Conservation (phyloP, 2,888 invertebrate genomes). For the Synergus itoensis region DNA sequence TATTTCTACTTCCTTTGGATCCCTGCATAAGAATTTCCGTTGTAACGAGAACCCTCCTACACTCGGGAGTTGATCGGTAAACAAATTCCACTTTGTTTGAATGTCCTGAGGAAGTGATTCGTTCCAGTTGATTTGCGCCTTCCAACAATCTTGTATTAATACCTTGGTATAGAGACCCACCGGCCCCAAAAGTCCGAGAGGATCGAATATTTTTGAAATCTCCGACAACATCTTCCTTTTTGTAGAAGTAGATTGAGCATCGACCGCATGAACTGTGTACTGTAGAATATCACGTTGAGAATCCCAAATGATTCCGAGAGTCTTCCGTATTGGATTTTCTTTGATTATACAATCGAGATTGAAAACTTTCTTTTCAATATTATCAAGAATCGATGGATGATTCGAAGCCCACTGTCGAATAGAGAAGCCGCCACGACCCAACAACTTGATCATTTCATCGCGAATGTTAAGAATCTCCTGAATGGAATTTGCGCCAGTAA, state of each 20-base stretch:
- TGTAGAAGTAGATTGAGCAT: no score
- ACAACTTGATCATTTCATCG: no score
- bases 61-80: conserved; percentile 33
- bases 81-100: conserved; percentile 43
- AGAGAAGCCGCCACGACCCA: neutral
- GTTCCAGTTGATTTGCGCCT: conserved; percentile 60
- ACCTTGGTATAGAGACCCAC: conserved; percentile 54
- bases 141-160: conserved; percentile 58
- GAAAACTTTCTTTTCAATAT: conserved; percentile 27
- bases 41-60: conserved; percentile 45
- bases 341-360: conserved; percentile 43
- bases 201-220: conserved; percentile 61
- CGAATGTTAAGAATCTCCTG: no score
- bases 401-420: conserved; percentile 58
- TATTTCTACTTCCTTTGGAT: conserved; percentile 42
- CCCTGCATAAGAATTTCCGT: conserved; percentile 34
- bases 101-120: conserved; percentile 49
- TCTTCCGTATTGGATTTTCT: no score
- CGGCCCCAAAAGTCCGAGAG: conserved; percentile 59
- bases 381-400: neutral
- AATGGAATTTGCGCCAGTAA: no score
- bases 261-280: no score
- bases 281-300: conserved; percentile 47
- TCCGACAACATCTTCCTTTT: conserved; percentile 41
- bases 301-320: no score